Conservation (phyloP, 2,113 vertebrate genomes). For the Hoplias malabaricus region DNA sequence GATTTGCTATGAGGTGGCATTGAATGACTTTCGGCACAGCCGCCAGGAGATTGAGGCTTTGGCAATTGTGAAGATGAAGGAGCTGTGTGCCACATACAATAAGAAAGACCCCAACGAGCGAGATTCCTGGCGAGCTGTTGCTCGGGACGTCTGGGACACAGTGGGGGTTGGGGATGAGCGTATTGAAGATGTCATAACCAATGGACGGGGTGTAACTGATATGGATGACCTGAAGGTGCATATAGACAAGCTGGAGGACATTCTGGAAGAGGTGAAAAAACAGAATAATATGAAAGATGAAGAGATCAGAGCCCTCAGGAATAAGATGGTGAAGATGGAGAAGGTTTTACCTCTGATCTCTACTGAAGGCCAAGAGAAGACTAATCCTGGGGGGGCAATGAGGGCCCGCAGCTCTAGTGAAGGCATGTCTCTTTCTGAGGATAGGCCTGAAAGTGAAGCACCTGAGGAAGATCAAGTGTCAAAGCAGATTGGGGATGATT, state of each 20-base stretch:
- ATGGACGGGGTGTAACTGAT: conserved; percentile 76
- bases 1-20: conserved; percentile 97
- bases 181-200: conserved; percentile 84
- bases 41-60: conserved; percentile 97
- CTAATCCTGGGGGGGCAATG: conserved; percentile 9
- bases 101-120: conserved; percentile 98
- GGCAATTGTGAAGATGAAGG: conserved; percentile 99
- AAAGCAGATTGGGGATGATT: conserved; percentile 78
- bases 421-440: conserved; percentile 58
- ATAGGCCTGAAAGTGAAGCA: conserved; percentile 61
- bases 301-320: conserved; percentile 90
- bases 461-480: conserved; percentile 75
- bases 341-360: conserved; percentile 92
- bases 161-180: conserved; percentile 95
- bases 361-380: conserved; percentile 70
- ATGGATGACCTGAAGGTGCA: conserved; percentile 96
- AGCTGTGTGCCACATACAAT: conserved; percentile 89
- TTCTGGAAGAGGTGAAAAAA: conserved; percentile 96
- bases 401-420: conserved; percentile 59
- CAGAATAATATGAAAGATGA: conserved; percentile 98
- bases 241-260: conserved; percentile 96
- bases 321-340: conserved; percentile 99
- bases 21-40: conserved; percentile 95
- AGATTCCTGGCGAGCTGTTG: conserved; percentile 94
- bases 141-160: conserved; percentile 97